Evolutionary conservation across 2,888 invertebrate species (phyloP).

Genomic region (Hypomecis atomaria): DNA sequence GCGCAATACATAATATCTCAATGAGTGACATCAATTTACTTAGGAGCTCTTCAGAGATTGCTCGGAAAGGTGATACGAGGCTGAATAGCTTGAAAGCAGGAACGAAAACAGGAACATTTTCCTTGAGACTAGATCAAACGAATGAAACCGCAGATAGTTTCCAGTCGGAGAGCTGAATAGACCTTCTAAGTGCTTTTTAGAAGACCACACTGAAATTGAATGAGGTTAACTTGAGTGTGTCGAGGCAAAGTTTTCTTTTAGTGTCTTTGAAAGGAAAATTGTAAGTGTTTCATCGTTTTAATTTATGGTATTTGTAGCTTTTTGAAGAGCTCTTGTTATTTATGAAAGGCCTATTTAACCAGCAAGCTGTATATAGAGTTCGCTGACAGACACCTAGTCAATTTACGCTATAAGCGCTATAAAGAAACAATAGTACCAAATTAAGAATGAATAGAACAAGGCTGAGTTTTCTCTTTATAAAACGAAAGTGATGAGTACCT

Average conservation of each 20-base stretch:
- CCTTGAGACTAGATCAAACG: constrained; percentile 23
- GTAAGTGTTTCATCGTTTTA: neutral
- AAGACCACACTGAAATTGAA: neutral
- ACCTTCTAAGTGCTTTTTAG: constrained; percentile 15
- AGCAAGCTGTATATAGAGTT: too few relatives aligned
- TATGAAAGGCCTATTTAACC: too few relatives aligned
- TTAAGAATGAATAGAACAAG: too few relatives aligned
- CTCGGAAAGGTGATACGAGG: constrained; percentile 19
- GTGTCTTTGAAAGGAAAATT: neutral
- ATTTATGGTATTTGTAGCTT: neutral
- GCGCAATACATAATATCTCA: neutral
- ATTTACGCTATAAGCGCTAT: too few relatives aligned
- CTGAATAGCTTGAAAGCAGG: constrained; percentile 19
- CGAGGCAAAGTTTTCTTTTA: neutral
- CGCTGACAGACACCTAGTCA: too few relatives aligned
- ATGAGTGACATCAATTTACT: constrained; percentile 23
- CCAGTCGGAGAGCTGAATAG: constrained; percentile 12
- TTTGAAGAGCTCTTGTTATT: too few relatives aligned
- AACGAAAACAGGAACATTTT: constrained; percentile 17
- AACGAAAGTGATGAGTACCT: too few relatives aligned
- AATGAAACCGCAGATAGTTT: constrained; percentile 17
- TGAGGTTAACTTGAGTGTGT: neutral
- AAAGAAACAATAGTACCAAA: too few relatives aligned
- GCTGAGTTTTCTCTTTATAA: too few relatives aligned
- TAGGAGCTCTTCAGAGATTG: constrained; percentile 23